Percentiles rank a stretch among this genome's conserved stretches.
Evolutionary conservation across 2,797 vertebrate species (phyloP).

Genomic region (Epinephelus coioides): DNA sequence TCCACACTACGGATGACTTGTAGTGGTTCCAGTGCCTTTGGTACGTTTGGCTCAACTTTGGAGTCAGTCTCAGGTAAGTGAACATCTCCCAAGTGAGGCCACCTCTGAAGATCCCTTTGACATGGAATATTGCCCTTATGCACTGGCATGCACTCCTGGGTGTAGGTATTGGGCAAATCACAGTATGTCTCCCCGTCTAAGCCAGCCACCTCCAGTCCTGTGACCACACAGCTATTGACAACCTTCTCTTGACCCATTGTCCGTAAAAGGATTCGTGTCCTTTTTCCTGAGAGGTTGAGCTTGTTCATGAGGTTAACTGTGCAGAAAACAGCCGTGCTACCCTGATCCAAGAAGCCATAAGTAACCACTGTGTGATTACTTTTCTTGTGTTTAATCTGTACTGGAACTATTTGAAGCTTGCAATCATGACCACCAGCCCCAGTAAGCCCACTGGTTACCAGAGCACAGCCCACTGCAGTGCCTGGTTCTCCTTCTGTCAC

Average conservation of each 20-base stretch:
- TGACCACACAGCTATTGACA: conserved; percentile 15
- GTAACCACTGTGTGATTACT: conserved; percentile 21
- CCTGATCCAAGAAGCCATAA: conserved; percentile 35
- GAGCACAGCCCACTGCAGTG: not conserved
- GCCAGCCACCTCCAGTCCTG: conserved; percentile 27
- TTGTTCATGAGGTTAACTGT: conserved; percentile 23
- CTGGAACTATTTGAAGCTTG: not conserved
- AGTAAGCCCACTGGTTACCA: conserved; percentile 40
- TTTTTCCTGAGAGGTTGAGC: conserved; percentile 2
- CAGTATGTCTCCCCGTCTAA: not conserved
- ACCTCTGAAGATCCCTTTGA: not conserved
- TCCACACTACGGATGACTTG: too few relatives aligned
- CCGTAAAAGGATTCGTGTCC: conserved; percentile 9
- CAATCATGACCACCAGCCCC: conserved; percentile 18
- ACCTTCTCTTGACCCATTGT: conserved; percentile 35
- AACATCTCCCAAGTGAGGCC: not conserved
- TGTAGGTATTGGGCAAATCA: conserved; percentile 24
- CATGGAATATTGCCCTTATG: conserved; percentile 27
- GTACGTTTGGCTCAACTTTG: too few relatives aligned
- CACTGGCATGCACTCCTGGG: conserved; percentile 23
- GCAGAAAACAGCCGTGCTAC: conserved; percentile 11
- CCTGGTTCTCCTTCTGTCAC: not conserved
- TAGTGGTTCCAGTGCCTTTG: too few relatives aligned
- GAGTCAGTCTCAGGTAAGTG: too few relatives aligned
- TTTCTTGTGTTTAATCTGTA: conserved; percentile 34